phyloP scores from a whole-genome alignment of 2,888 invertebrate genomes.

The Spisula solida region DNA sequence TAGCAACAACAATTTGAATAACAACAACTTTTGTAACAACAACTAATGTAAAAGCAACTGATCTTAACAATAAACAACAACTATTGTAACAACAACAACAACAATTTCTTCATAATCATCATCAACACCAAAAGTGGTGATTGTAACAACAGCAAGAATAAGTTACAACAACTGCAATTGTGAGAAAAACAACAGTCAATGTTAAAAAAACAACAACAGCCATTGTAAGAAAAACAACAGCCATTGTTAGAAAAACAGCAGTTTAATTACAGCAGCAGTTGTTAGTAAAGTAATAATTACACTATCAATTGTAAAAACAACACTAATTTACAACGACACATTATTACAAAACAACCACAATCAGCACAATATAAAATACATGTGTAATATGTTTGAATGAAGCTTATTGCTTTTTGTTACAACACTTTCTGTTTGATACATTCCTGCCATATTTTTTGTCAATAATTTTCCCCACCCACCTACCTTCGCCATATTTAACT shows the following conservation, averaged over 20 bases:
- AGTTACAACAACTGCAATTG: not conserved
- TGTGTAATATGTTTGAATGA: too few relatives aligned
- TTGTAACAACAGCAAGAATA: too few relatives aligned
- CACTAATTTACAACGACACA: too few relatives aligned
- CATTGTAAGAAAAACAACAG: not conserved
- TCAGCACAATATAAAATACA: too few relatives aligned
- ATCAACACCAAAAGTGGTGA: not conserved
- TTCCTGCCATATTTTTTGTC: not conserved
- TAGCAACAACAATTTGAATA: not conserved
- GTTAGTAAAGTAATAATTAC: too few relatives aligned
- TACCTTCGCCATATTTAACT: not conserved
- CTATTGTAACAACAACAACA: not conserved
- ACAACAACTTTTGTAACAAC: not conserved
- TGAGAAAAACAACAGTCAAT: not conserved
- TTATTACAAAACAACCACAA: too few relatives aligned
- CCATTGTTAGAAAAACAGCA: not conserved
- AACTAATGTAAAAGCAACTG: not conserved
- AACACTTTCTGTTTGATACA: too few relatives aligned
- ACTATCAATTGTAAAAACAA: not conserved
- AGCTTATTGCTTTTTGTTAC: too few relatives aligned
- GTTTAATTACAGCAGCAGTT: not conserved
- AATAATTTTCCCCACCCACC: conserved; percentile 12
- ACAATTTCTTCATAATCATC: not conserved
- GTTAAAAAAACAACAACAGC: not conserved
- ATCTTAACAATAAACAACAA: not conserved